Base-by-base conservation (phyloP, 2,888 invertebrate species). In the Drosophila imparisetae region DNA sequence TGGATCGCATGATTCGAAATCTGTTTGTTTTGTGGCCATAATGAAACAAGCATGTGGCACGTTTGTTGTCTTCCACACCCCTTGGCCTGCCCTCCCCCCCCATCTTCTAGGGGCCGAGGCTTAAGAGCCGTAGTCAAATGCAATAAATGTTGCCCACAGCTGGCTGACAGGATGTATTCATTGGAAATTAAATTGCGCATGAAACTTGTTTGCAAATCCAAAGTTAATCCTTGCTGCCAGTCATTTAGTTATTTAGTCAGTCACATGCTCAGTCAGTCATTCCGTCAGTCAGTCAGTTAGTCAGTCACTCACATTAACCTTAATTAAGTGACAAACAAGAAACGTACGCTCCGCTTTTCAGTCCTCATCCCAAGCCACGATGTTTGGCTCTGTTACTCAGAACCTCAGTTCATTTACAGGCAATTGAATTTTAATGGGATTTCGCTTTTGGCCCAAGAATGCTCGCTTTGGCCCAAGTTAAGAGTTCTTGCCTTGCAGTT, bases 241-340 rank as follows among this genome's bases (percentile, higher is more conserved):
- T 71, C 67, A 71, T 45, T 79, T 73, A 49, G 36, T 42, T 60
- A 55, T 36, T 60, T 34, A 52, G 53, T 57, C 24, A 55, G n/a
- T 34, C 36, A 36, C 58, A 49, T 24, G 49, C 18, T 50, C 52
- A 13, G 62, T 48, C 21, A 21, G 67, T 40, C 83, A 52, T 45
- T 53, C 18, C 48, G 13, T 30, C 36, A 36, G 65, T 36, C 29
- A 13, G 59, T 48, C 45, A 48, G 32, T 42, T 55, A 55, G 30
- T 55, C 38, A 48, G 36, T 38, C 62, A 32, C 81, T 70, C 66
- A 75, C 90, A 89, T 86, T 86, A 86, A 86, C 81, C 88, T 90
- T 86, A 90, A 86, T 86, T 90, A 83, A 90, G 86, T 89, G 86
- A 89, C 86, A 86, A 86, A 88, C 90, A 90, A 79, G 76, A 74